A percentile compares a stretch with the other conserved stretches of the same genome.
phyloP scores from a whole-genome alignment of 2,888 invertebrate genomes.

The Chloroclysta siterata region DNA sequence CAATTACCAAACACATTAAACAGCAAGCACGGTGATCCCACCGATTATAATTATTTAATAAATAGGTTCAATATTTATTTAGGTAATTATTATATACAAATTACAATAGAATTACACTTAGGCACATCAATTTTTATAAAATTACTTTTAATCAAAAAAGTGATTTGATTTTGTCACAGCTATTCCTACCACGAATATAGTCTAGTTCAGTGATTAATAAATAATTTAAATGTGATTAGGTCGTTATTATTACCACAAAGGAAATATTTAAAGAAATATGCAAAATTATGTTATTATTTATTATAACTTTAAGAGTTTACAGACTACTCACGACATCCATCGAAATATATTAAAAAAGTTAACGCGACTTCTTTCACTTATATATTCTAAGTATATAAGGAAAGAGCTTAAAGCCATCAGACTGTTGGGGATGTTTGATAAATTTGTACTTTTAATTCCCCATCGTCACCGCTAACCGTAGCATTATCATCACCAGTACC shows the following conservation, averaged over 20 bases:
- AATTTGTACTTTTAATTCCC: conserved; percentile 81
- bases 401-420: conserved; percentile 70
- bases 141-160: conserved; percentile 81
- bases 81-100: conserved; percentile 66
- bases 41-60: conserved; percentile 60
- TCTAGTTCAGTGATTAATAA: conserved; percentile 52
- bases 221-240: conserved; percentile 58
- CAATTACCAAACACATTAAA: conserved; percentile 48
- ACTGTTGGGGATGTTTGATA: conserved; percentile 69
- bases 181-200: conserved; percentile 74
- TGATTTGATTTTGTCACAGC: conserved; percentile 74
- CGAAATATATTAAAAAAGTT: conserved; percentile 62
- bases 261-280: conserved; percentile 47
- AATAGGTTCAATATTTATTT: conserved; percentile 60
- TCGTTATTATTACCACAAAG: conserved; percentile 42
- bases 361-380: conserved; percentile 68
- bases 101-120: conserved; percentile 83
- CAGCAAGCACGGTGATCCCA: conserved; percentile 37
- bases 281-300: conserved; percentile 43
- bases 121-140: conserved; percentile 86
- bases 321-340: conserved; percentile 68
- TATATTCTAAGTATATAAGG: conserved; percentile 69
- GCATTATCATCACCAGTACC: conserved; percentile 55
- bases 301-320: conserved; percentile 49
- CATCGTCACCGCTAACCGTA: conserved; percentile 60